Evolutionary conservation across 2,888 invertebrate genomes (phyloP).

Genomic region (Hypsopygia costalis): DNA sequence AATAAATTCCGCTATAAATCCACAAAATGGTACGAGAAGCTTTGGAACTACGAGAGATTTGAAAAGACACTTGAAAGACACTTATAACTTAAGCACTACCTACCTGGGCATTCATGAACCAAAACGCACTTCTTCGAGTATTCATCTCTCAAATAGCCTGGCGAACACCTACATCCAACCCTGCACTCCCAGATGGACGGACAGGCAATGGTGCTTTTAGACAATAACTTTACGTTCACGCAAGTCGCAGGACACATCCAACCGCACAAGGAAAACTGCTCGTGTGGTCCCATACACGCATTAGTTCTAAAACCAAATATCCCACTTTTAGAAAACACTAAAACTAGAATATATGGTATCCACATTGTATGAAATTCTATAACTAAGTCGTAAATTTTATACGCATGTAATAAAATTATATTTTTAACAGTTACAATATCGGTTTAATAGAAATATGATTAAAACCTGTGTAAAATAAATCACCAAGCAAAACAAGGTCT

Average conservation of each 20-base stretch:
- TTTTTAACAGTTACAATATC: too few relatives aligned
- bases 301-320: constrained; percentile 41
- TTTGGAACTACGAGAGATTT: too few relatives aligned
- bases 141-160: constrained; percentile 60
- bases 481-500: too few relatives aligned
- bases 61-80: too few relatives aligned
- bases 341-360: background rate
- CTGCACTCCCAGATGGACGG: constrained; percentile 58
- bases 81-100: constrained; percentile 22
- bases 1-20: too few relatives aligned
- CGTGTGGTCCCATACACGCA: constrained; percentile 43
- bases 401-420: background rate
- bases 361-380: background rate
- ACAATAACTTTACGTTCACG: constrained; percentile 49
- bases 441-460: too few relatives aligned
- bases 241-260: constrained; percentile 68
- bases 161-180: constrained; percentile 58
- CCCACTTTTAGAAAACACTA: constrained; percentile 1
- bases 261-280: constrained; percentile 61
- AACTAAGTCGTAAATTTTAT: background rate
- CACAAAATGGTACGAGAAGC: too few relatives aligned
- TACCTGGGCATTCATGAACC: constrained; percentile 59
- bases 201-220: constrained; percentile 25
- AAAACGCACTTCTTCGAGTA: constrained; percentile 53
- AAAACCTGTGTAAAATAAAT: too few relatives aligned